These are phyloP conservation scores for Aselliscus stoliczkanus DNA, from an alignment of 2,797 vertebrate genomes.

Conservation along the genomic window DNA sequence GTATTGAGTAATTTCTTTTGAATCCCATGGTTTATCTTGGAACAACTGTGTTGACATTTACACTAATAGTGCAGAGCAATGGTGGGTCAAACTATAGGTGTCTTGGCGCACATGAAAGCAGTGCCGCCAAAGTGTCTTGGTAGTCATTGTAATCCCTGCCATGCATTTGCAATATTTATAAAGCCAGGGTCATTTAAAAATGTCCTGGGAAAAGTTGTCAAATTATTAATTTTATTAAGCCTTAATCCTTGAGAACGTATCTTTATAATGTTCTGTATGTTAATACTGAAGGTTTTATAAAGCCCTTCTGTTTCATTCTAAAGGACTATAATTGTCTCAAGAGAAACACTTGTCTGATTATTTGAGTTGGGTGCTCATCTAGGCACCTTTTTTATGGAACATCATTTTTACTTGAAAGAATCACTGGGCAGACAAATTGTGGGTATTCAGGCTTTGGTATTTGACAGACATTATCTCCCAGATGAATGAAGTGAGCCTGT, in stretches of 20 bases:
- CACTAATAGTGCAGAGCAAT: not conserved
- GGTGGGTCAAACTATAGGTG: not conserved
- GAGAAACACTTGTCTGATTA: not conserved
- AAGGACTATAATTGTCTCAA: not conserved
- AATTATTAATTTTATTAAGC: not conserved
- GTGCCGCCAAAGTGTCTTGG: not conserved
- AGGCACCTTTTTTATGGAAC: not conserved
- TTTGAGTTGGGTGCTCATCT: not conserved
- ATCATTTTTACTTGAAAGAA: not conserved
- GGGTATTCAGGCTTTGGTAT: not conserved
- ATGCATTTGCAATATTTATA: not conserved
- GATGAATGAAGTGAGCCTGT: not conserved
- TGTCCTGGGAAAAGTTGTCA: not conserved
- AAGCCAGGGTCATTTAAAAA: not conserved
- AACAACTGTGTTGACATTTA: not conserved
- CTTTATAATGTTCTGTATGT: not conserved
- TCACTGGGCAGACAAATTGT: not conserved
- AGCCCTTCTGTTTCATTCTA: not conserved
- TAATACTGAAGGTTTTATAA: not conserved
- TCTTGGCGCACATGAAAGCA: not conserved
- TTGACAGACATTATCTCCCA: not conserved
- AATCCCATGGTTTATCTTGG: not conserved
- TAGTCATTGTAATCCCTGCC: not conserved
- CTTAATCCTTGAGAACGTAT: not conserved
- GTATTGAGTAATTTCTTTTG: not conserved